Evolutionary conservation across 2,797 vertebrate genomes (phyloP), one percentile per base, ranked within the genome.

Genomic region (Allenopithecus nigroviridis): DNA sequence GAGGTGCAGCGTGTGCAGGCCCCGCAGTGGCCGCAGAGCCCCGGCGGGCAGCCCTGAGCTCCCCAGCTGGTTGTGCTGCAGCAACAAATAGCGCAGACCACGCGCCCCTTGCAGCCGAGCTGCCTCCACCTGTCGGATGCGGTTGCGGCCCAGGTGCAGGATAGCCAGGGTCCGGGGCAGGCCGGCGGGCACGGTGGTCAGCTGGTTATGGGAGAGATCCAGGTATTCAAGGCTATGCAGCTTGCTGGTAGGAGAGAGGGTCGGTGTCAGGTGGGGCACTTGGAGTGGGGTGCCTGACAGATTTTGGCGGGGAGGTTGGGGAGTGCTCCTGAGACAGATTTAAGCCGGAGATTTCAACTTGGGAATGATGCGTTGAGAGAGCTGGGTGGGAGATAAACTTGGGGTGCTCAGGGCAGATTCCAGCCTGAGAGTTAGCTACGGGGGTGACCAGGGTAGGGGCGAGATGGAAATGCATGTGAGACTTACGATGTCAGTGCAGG

Each of bases 161-260:
- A 98, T 89, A 0, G 87, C 74, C 84, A 98, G 94, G 68, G 90
- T 80, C 4, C 16, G 53, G 1, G 98, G 98, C 80, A 98, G 96
- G 39, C 98, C 98, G 0, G 95, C 30, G 0, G 98, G 98, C 80
- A 98, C 97, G 2, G 87, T 17, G 0, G 87, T 79, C 92, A 98
- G 89, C 94, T 91, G 96, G 61, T 98, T 98, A 92, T 98, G 97
- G 17, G 98, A 98, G 72, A 98, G 97, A 68, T 98, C 98, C 94
- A 98, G 84, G 91, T 98, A 98, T 94, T 98, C 98, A 6, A 98
- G 96, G 84, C 97, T 84, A 53, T 33, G 93, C 92, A 98, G 95
- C 92, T 97, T 98, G 97, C 98, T 98, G 97, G 14, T 22, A 84
- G 91, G 64, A 30, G 75, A 93, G 89, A 90, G 46, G 50, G 39